A percentile compares a stretch with the other conserved stretches of the same genome.
phyloP scores from a whole-genome alignment of 2,797 vertebrate species.

The Tadarida brasiliensis region DNA sequence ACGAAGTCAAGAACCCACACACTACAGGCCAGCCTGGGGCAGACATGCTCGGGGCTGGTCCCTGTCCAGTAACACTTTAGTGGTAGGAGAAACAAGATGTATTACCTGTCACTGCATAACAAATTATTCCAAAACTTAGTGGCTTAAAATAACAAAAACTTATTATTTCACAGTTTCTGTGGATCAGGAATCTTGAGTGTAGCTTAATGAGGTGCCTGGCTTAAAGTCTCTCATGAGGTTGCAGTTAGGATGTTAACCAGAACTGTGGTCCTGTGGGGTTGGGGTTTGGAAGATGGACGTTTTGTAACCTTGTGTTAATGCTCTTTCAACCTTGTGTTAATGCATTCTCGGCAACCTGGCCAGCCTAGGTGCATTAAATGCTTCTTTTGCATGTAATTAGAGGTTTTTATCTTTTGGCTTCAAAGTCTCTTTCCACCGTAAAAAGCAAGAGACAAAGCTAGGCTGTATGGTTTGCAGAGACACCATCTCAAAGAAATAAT shows the following conservation, averaged over 20 bases:
- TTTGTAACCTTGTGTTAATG: too few species aligned
- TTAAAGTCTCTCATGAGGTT: background rate
- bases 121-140: background rate
- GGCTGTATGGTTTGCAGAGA: too few species aligned
- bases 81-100: background rate
- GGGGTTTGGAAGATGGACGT: too few species aligned
- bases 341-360: too few species aligned
- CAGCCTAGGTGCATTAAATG: too few species aligned
- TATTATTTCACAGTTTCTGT: background rate
- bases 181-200: background rate
- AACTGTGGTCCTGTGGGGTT: background rate
- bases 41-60: background rate
- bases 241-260: background rate
- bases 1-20: background rate
- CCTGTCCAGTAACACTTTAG: background rate
- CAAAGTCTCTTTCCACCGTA: too few species aligned
- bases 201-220: background rate
- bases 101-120: background rate
- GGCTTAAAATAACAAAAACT: background rate
- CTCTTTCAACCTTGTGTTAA: too few species aligned
- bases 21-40: too few species aligned
- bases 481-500: too few species aligned
- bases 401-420: too few species aligned
- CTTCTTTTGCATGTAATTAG: too few species aligned
- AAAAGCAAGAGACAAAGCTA: too few species aligned